phyloP scores from a whole-genome alignment of 2,888 invertebrate species.

The Creontiades dilutus region DNA sequence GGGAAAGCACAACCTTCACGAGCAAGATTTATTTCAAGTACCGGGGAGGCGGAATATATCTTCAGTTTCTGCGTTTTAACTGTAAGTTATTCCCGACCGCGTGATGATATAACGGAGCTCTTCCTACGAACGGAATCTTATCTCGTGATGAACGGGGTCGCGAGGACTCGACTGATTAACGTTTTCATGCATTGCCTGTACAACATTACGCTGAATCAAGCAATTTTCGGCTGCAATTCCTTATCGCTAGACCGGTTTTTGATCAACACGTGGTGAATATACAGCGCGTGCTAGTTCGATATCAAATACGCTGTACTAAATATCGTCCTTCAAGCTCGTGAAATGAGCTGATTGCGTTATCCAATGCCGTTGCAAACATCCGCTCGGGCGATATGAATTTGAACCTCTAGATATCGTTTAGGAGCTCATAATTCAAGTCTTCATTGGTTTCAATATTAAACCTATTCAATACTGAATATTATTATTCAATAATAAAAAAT shows the following conservation, averaged over 20 bases:
- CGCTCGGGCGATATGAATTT: too few relatives aligned
- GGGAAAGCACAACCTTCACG: not conserved
- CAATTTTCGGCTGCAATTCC: not conserved
- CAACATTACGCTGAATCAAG: not conserved
- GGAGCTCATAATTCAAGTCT: too few relatives aligned
- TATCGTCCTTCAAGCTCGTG: too few relatives aligned
- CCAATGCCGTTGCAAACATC: too few relatives aligned
- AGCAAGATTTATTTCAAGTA: constrained; percentile 12
- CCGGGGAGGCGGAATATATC: not conserved
- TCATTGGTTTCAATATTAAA: too few relatives aligned
- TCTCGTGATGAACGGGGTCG: constrained; percentile 27
- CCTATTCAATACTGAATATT: too few relatives aligned
- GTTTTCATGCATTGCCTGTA: not conserved
- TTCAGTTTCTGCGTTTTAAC: constrained; percentile 34
- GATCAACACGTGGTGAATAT: not conserved
- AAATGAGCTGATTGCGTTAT: too few relatives aligned
- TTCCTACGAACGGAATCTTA: not conserved
- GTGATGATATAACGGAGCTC: not conserved
- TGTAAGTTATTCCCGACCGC: not conserved
- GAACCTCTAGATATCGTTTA: too few relatives aligned
- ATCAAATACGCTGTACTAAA: not conserved
- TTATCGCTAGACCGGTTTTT: not conserved
- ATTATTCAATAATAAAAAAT: too few relatives aligned
- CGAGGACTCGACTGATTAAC: not conserved
- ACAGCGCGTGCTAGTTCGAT: not conserved